Evolutionary conservation across 2,113 vertebrate species (phyloP).

Genomic region (Tamias sibiricus): DNA sequence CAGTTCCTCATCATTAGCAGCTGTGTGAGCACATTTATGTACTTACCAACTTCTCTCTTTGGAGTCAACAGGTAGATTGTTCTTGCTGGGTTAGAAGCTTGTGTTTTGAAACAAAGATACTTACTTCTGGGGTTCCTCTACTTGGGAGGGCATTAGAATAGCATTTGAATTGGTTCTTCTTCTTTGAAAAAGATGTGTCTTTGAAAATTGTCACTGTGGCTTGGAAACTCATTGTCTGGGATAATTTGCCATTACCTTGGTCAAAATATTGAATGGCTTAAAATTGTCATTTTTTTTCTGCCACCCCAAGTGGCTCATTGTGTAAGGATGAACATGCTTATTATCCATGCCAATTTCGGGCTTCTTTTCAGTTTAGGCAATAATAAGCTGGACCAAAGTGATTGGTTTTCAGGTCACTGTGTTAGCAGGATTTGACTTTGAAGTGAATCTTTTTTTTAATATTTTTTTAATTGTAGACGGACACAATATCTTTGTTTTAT

Average conservation of each 20-base stretch:
- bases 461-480: too few relatives aligned
- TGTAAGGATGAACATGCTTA: constrained; percentile 30
- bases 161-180: background rate
- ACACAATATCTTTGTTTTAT: too few relatives aligned
- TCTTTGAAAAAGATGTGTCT: background rate
- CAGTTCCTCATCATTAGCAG: background rate
- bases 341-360: background rate
- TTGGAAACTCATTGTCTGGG: background rate
- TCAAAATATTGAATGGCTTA: background rate
- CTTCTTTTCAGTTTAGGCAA: constrained; percentile 69
- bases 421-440: constrained; percentile 71
- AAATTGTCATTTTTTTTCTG: background rate
- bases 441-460: constrained; percentile 56
- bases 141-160: background rate
- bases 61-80: background rate
- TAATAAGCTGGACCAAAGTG: constrained; percentile 73
- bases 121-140: background rate
- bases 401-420: constrained; percentile 62
- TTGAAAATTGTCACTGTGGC: background rate
- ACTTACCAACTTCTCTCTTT: background rate
- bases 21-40: background rate
- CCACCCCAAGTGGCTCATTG: background rate
- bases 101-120: background rate
- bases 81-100: background rate
- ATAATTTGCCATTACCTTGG: constrained; percentile 31